A percentile compares a stretch with the other conserved stretches of the same genome.
These are phyloP conservation scores for Drosophila bunnanda DNA, from an alignment of 2,888 invertebrate species.

Conservation along the genomic window DNA sequence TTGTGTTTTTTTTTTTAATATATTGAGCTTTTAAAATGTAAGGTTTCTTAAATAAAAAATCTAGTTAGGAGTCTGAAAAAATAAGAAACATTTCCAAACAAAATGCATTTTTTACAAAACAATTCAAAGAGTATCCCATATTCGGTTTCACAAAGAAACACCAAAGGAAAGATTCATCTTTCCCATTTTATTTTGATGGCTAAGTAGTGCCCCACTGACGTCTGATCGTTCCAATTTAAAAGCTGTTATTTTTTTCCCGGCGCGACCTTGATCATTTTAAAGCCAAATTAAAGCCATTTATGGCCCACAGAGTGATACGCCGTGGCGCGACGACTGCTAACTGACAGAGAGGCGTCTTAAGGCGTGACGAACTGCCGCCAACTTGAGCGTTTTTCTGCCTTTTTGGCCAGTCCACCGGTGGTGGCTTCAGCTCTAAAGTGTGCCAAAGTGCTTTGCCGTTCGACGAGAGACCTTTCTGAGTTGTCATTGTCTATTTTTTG, in stretches of 20 bases:
- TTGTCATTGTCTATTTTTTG: slow-evolving; percentile 71
- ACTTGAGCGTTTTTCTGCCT: slow-evolving; percentile 27
- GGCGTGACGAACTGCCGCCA: slow-evolving; percentile 74
- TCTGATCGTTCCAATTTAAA: slow-evolving; percentile 64
- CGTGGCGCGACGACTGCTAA: slow-evolving; percentile 50
- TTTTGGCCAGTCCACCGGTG: slow-evolving; percentile 35
- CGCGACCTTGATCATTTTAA: slow-evolving; percentile 67
- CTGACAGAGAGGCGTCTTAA: slow-evolving; percentile 66
- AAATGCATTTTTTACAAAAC: background rate
- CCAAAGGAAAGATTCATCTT: slow-evolving; percentile 31
- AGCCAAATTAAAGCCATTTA: slow-evolving; percentile 70
- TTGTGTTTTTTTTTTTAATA: too few relatives aligned
- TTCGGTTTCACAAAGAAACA: background rate
- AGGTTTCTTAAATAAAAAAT: too few relatives aligned
- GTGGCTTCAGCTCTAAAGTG: slow-evolving; percentile 61
- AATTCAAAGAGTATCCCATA: background rate
- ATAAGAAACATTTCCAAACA: too few relatives aligned
- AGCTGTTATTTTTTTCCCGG: slow-evolving; percentile 50
- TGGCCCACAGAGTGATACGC: slow-evolving; percentile 57
- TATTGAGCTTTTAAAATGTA: too few relatives aligned
- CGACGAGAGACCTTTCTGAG: slow-evolving; percentile 64
- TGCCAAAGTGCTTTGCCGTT: slow-evolving; percentile 58
- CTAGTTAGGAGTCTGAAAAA: too few relatives aligned
- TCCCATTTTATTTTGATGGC: slow-evolving; percentile 17
- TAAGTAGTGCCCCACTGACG: slow-evolving; percentile 35